Evolutionary conservation across 2,113 vertebrate genomes (phyloP).

Genomic region (Engystomops pustulosus): DNA sequence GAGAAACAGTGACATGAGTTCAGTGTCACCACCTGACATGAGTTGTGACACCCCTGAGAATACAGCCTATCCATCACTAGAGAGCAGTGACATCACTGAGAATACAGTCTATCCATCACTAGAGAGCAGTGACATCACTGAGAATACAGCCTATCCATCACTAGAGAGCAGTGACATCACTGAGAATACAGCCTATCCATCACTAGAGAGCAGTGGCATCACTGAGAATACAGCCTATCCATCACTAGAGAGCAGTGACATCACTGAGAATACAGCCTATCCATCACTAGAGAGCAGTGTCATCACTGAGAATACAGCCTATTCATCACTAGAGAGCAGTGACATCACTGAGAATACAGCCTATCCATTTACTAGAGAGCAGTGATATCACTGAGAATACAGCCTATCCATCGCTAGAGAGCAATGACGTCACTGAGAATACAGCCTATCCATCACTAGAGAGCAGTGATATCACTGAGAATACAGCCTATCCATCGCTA

Average conservation of each 20-base stretch:
- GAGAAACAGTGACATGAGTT: too few relatives aligned
- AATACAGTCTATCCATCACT: not conserved
- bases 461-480: not conserved
- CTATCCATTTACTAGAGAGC: not conserved
- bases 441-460: not conserved
- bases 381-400: not conserved
- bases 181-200: too few relatives aligned
- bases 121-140: not conserved
- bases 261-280: not conserved
- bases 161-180: too few relatives aligned
- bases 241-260: not conserved
- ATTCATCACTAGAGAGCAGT: not conserved
- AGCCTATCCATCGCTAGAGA: not conserved
- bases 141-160: too few relatives aligned
- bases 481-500: too few relatives aligned
- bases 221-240: too few relatives aligned
- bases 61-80: not conserved
- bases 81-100: not conserved
- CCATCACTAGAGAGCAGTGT: not conserved
- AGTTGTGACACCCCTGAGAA: not conserved
- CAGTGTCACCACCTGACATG: too few relatives aligned
- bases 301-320: not conserved
- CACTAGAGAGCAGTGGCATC: too few relatives aligned
- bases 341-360: not conserved
- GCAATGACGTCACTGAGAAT: not conserved